Base-by-base conservation (phyloP, 2,797 vertebrate species). In the Syngnathus acus region DNA sequence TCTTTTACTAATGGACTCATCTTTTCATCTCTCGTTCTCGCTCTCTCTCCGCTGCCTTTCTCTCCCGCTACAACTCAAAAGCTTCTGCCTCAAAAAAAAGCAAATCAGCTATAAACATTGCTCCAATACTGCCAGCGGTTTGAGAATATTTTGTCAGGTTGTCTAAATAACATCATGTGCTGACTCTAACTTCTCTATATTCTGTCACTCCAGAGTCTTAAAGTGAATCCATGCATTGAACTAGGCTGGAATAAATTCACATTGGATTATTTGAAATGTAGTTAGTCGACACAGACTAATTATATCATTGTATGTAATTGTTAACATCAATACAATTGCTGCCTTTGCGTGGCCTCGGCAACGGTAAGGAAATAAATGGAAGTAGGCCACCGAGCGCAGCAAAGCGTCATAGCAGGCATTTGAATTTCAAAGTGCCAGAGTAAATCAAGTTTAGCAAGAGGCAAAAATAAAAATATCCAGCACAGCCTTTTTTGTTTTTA, bases 21-120 rank as follows among this genome's bases (percentile, higher is more conserved):
- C 45, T 62, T 59, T 58, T 51, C 48, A 21, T 61, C 63, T 37
- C n/a, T 53, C 47, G 37, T 19, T 26, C 61, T 75, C 79, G 81
- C 77, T 9, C 81, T 82, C 82, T 78, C 81, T 82, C 82, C 79
- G 78, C 83, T 77, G 84, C 79, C 79, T 83, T 80, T 75, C 73
- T 42, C 54, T 73, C 82, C 65, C 72, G 77, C 78, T 68, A 80
- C 76, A 74, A 81, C 82, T 81, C 76, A 69, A 65, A 86, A 77
- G 77, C 77, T 80, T 80, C 75, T 72, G 73, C 78, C 82, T 83
- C 76, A 70, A 84, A 87, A 83, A 71, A 64, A 71, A 32, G 73
- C 74, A 82, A 79, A 82, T 85, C 77, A 77, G 69, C 32, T 32
- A 72, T 76, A 86, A 83, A 84, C 72, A 71, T 67, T 32, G 53